Conservation (phyloP, 2,888 invertebrate species). For the Eilema depressum region DNA sequence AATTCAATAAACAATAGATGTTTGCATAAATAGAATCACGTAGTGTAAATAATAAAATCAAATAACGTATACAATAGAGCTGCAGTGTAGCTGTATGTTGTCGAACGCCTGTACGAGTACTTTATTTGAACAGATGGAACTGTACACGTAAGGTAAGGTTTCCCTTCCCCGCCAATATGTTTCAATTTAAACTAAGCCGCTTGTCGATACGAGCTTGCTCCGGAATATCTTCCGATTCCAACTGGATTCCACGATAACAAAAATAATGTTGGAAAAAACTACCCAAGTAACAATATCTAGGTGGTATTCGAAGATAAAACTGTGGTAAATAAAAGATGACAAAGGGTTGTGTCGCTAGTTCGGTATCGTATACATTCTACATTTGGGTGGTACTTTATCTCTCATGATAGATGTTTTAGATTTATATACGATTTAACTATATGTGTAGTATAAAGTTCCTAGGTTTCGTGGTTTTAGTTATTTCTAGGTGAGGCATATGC, state of each 20-base stretch:
- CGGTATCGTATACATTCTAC: background rate
- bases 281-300: slow-evolving; percentile 42
- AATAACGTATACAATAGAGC: slow-evolving; percentile 24
- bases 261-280: slow-evolving; percentile 61
- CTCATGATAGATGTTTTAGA: background rate
- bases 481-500: background rate
- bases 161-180: slow-evolving; percentile 80
- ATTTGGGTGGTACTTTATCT: background rate
- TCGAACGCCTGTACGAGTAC: slow-evolving; percentile 38
- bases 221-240: slow-evolving; percentile 74
- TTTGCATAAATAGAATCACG: slow-evolving; percentile 8
- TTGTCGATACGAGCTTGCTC: slow-evolving; percentile 78
- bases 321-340: slow-evolving; percentile 46
- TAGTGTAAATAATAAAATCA: slow-evolving; percentile 42
- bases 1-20: slow-evolving; percentile 25
- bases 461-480: no score
- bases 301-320: slow-evolving; percentile 43
- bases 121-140: slow-evolving; percentile 70
- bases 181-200: slow-evolving; percentile 85
- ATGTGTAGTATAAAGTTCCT: background rate
- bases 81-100: slow-evolving; percentile 20
- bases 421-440: background rate
- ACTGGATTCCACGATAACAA: slow-evolving; percentile 68
- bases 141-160: slow-evolving; percentile 72
- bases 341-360: slow-evolving; percentile 1